Evolutionary conservation across 2,888 invertebrate species (phyloP).

Genomic region (Adelognathus sp.): DNA sequence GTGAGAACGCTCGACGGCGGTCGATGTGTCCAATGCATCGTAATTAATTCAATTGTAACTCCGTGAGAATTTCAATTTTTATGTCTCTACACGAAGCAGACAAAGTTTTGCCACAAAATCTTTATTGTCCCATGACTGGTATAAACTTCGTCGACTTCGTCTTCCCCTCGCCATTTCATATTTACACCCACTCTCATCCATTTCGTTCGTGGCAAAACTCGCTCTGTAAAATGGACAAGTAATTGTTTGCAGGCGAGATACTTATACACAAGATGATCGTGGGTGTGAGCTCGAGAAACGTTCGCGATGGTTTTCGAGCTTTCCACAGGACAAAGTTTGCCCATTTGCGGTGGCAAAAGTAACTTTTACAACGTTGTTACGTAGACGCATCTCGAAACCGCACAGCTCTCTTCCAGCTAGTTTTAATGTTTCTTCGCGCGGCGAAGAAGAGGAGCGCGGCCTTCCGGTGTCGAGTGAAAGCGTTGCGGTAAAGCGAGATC

Average conservation of each 20-base stretch:
- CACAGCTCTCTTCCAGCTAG: constrained; percentile 14
- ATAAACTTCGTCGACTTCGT: background rate
- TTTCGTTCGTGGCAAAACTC: background rate
- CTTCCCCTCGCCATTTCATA: background rate
- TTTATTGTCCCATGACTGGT: background rate
- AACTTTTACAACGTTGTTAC: constrained; percentile 74
- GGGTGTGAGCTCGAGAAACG: too few species aligned
- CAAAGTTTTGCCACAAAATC: background rate
- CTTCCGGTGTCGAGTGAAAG: constrained; percentile 12
- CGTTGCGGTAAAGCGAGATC: background rate
- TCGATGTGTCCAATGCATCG: too few species aligned
- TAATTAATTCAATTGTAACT: background rate
- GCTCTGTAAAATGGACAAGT: constrained; percentile 47
- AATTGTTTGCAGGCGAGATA: too few species aligned
- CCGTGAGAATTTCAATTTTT: background rate
- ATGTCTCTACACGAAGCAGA: too few species aligned
- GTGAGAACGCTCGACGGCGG: too few species aligned
- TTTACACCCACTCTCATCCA: background rate
- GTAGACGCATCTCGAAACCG: constrained; percentile 64
- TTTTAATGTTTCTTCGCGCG: constrained; percentile 52
- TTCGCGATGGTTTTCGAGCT: background rate
- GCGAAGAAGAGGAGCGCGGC: background rate
- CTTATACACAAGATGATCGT: too few species aligned
- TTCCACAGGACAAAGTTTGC: constrained; percentile 68
- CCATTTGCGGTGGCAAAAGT: constrained; percentile 69